phyloP scores from a whole-genome alignment of 1,140 invertebrate genomes.

The Carposina sasakii region DNA sequence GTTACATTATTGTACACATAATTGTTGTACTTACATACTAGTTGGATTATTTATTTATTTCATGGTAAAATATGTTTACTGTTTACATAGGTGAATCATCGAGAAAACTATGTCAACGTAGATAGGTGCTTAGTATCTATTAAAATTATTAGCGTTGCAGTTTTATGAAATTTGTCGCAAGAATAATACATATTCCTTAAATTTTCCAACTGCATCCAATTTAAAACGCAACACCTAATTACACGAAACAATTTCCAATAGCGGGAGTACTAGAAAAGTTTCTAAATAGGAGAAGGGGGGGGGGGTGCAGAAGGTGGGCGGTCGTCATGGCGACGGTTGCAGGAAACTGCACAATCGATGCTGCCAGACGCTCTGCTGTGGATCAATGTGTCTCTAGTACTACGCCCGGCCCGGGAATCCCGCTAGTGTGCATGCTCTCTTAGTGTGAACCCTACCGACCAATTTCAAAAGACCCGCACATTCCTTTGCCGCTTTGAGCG shows the following conservation, averaged over 20 bases:
- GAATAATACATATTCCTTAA: no score
- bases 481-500: slow-evolving; percentile 10
- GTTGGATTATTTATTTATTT: no score
- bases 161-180: no score
- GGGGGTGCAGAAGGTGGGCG: slow-evolving; percentile 49
- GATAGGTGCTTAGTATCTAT: no score
- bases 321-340: slow-evolving; percentile 61
- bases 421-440: slow-evolving; percentile 29
- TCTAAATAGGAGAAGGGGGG: slow-evolving; percentile 36
- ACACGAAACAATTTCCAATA: slow-evolving; percentile 50
- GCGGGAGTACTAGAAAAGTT: slow-evolving; percentile 40
- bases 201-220: no score
- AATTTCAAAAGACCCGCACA: slow-evolving; percentile 34
- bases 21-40: no score
- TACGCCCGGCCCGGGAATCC: slow-evolving; percentile 64
- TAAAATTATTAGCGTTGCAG: no score
- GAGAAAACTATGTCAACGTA: no score
- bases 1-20: no score
- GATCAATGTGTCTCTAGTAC: slow-evolving; percentile 72
- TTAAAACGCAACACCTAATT: no score
- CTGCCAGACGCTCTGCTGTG: slow-evolving; percentile 58
- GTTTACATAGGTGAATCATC: no score
- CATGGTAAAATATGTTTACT: no score
- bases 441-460: slow-evolving; percentile 28
- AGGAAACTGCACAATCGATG: slow-evolving; percentile 71